Base-by-base conservation (phyloP, 2,113 vertebrate species). In the Casuarius casuarius region DNA sequence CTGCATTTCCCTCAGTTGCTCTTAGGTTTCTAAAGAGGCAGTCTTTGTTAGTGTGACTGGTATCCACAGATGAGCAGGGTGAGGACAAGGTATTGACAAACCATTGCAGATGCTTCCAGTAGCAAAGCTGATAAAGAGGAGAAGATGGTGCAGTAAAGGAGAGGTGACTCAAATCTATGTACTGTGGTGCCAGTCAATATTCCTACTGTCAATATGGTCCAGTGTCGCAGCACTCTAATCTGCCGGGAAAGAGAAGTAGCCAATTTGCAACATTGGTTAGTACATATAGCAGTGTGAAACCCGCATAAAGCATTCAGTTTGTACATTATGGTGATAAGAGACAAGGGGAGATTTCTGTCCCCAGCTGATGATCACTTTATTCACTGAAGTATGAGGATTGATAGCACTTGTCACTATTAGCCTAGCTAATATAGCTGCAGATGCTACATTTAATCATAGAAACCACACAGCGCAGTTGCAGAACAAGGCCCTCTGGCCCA, bases 321-420 rank as follows among this genome's bases (percentile, higher is more conserved):
- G 19, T 74, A 40, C 4, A 1, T 72, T 80, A 73, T 18, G 67
- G 61, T 91, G 94, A 83, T 92, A 70, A 88, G 86, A 92, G 76
- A 65, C 66, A 83, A 82, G 81, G 81, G 71, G 74, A 94, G 83
- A 91, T 79, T 61, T 94, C 77, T 90, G 83, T 94, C 91, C 74
- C 83, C 67, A 82, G 72, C 90, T 91, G 67, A 81, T 88, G 94
- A 96, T 94, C 77, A 54, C 81, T 77, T 94, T 91, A 87, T 70
- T 86, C 21, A 3, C 84, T 95, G 79, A 95, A 96, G 77, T 91
- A 89, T 95, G 88, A 97, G 87, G 87, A 96, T 95, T 95, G 91
- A 97, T 94, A 87, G 87, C 80, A 56, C 88, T 95, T 97, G 91
- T 94, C 94, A 95, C 92, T 96, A 87, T 92, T 85, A 97, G 94